These are phyloP conservation scores for Diacarnus erythraeanus DNA, from an alignment of 37 sponge, comb jelly and placozoan genomes.

Conservation along the genomic window DNA sequence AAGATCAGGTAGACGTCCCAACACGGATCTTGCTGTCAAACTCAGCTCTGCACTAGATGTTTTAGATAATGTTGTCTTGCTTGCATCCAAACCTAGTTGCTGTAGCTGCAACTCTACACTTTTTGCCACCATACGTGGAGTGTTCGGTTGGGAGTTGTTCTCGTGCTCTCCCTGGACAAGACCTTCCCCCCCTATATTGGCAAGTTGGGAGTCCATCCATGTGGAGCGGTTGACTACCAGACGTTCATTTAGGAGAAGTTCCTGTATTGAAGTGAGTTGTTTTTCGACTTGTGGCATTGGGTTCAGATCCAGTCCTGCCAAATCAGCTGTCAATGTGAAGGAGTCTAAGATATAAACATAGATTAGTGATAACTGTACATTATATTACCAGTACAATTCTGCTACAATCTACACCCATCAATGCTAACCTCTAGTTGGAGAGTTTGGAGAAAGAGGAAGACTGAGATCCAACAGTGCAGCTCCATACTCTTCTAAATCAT, in stretches of 20 bases:
- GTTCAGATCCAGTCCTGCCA: conserved; percentile 65
- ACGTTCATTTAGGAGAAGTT: conserved; percentile 27
- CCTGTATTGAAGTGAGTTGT: conserved; percentile 28
- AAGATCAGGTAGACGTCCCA: conserved; percentile 66
- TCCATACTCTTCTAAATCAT: not conserved
- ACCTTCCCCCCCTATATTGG: conserved; percentile 10
- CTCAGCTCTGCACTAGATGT: conserved; percentile 23
- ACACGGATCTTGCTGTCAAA: conserved; percentile 21
- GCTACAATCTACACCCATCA: not conserved
- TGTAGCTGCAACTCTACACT: conserved; percentile 30
- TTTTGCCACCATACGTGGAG: not conserved
- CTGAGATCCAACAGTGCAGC: conserved; percentile 46
- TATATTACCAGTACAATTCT: not conserved
- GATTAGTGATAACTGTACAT: not conserved
- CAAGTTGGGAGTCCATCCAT: conserved; percentile 61
- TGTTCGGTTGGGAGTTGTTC: conserved; percentile 5
- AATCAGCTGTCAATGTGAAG: conserved; percentile 57
- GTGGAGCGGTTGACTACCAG: conserved; percentile 25
- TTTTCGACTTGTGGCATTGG: not conserved
- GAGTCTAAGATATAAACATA: conserved; percentile 14
- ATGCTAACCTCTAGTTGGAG: conserved; percentile 7
- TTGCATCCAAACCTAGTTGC: conserved; percentile 44
- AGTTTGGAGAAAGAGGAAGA: conserved; percentile 18
- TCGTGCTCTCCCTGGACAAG: not conserved
- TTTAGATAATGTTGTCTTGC: conserved; percentile 15